Conservation (phyloP, 2,888 invertebrate species). For the Philonicus albiceps region DNA sequence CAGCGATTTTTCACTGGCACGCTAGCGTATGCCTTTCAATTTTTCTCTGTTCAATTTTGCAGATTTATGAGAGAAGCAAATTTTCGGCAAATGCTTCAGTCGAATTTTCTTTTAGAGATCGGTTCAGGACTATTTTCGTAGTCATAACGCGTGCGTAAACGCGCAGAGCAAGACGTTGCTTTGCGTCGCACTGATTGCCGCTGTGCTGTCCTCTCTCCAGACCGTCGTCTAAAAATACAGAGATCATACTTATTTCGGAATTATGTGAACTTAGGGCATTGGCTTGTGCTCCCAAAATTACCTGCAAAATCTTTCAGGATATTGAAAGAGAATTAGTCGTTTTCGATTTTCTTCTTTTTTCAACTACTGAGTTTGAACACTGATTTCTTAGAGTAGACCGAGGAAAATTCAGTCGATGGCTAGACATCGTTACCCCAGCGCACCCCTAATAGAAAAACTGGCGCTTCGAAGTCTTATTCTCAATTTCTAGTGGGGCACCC, state of each 20-base stretch:
- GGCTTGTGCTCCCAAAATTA: not conserved
- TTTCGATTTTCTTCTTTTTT: not conserved
- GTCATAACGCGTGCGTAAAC: constrained; percentile 11
- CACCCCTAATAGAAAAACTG: not conserved
- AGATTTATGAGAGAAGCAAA: constrained; percentile 19
- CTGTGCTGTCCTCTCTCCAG: constrained; percentile 15
- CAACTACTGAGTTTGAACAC: not conserved
- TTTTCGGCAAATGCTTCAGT: not conserved
- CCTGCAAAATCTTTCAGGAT: not conserved
- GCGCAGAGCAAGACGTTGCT: not conserved
- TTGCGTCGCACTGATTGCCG: not conserved
- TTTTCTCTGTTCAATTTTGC: not conserved
- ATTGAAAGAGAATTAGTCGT: not conserved
- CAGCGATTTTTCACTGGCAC: not conserved
- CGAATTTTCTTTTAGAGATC: not conserved
- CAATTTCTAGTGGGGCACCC: not conserved
- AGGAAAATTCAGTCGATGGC: not conserved
- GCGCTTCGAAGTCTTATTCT: not conserved
- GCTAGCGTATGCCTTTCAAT: not conserved
- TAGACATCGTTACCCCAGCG: not conserved
- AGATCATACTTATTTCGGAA: not conserved
- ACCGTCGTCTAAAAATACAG: constrained; percentile 6
- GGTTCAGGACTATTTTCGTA: constrained; percentile 25
- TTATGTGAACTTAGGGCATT: constrained; percentile 21
- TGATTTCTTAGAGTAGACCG: not conserved